These are phyloP conservation scores for Akabosia matsudoensis DNA, from an alignment of 1,140 invertebrate species.

Conservation along the genomic window DNA sequence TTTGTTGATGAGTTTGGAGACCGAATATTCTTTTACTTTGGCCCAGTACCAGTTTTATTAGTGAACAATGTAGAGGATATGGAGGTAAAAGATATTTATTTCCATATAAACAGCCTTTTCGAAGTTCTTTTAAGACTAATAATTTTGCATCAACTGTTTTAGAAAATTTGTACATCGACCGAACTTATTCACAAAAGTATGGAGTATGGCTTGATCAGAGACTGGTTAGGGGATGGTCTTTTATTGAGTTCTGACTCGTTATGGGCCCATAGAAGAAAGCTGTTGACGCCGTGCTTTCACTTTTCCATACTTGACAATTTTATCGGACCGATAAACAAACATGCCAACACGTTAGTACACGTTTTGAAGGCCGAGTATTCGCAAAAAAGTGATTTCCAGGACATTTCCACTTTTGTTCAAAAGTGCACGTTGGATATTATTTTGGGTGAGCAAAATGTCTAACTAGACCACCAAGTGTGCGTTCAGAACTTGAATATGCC, in stretches of 20 bases:
- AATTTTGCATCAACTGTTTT: not conserved
- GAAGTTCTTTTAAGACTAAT: not conserved
- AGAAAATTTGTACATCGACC: not conserved
- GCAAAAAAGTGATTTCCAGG: not conserved
- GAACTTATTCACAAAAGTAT: not conserved
- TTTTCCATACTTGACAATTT: not conserved
- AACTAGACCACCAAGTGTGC: not conserved
- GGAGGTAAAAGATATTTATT: not conserved
- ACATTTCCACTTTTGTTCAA: not conserved
- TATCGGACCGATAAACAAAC: not conserved
- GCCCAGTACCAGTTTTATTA: not conserved
- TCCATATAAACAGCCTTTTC: not conserved
- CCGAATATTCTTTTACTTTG: not conserved
- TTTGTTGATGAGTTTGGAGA: not conserved
- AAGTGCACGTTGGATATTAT: slow-evolving; percentile 25
- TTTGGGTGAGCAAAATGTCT: not conserved
- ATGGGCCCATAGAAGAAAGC: not conserved
- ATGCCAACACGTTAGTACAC: not conserved
- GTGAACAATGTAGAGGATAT: not conserved
- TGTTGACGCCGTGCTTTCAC: not conserved
- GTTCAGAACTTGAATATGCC: not conserved
- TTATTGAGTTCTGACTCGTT: not conserved
- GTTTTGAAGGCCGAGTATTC: not conserved
- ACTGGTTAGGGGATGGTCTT: not conserved
- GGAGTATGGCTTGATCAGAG: not conserved